Evolutionary conservation across 2,888 invertebrate species (phyloP).

Genomic region (Synergus laeviventris): DNA sequence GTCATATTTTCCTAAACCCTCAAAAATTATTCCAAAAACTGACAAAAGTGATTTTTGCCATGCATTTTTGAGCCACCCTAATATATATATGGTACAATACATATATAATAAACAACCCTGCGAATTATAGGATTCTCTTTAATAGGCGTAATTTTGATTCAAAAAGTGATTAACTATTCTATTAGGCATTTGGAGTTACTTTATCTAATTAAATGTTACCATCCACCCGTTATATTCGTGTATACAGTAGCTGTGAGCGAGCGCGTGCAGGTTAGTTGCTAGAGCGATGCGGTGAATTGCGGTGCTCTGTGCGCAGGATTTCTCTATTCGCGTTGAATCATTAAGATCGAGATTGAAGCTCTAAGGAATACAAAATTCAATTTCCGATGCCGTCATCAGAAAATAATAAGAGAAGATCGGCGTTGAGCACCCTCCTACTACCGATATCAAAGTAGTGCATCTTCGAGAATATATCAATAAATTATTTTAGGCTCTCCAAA

Average conservation of each 20-base stretch:
- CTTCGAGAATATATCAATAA: slow-evolving; percentile 21
- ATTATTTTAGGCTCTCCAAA: slow-evolving; percentile 23
- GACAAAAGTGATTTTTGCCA: too few species aligned
- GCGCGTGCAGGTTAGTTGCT: slow-evolving; percentile 74
- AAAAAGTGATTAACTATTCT: not conserved
- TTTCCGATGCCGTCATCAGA: slow-evolving; percentile 37
- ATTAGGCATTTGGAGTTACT: not conserved
- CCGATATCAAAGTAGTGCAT: slow-evolving; percentile 27
- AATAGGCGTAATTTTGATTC: not conserved
- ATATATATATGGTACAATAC: too few species aligned
- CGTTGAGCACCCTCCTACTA: slow-evolving; percentile 3
- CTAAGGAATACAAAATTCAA: slow-evolving; percentile 38
- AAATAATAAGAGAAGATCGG: slow-evolving; percentile 38
- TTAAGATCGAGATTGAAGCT: slow-evolving; percentile 38
- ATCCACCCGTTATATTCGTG: slow-evolving; percentile 41
- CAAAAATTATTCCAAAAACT: too few species aligned
- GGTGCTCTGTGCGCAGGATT: slow-evolving; percentile 71
- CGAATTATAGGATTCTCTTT: not conserved
- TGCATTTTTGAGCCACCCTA: too few species aligned
- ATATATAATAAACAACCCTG: too few species aligned
- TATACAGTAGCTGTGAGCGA: slow-evolving; percentile 62
- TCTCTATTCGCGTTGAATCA: slow-evolving; percentile 54
- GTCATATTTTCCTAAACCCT: too few species aligned
- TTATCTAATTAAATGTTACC: slow-evolving; percentile 45
- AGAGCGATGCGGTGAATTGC: slow-evolving; percentile 74